phyloP scores from a whole-genome alignment of 1,140 invertebrate species.

The Macrobrachium rosenbergii region DNA sequence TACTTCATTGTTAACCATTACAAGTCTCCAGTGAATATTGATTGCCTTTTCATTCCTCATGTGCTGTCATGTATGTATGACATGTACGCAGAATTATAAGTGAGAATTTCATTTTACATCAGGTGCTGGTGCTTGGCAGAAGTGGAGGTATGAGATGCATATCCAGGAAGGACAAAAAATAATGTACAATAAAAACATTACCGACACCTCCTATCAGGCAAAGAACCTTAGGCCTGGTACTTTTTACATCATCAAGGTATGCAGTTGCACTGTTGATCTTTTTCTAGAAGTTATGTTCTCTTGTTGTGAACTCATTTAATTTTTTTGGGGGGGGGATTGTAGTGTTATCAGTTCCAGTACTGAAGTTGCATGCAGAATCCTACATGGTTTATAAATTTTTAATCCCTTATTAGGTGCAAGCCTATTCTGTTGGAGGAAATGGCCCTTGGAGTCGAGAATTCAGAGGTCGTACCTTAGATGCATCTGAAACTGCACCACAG shows the following conservation, averaged over 20 bases:
- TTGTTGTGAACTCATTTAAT: not conserved
- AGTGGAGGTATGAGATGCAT: constrained; percentile 87
- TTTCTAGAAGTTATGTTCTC: not conserved
- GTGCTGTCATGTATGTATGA: not conserved
- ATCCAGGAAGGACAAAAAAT: constrained; percentile 78
- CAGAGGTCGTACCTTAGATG: constrained; percentile 76
- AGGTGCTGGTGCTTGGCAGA: constrained; percentile 80
- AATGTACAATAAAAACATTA: constrained; percentile 67
- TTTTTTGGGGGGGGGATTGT: not conserved
- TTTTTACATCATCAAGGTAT: constrained; percentile 79
- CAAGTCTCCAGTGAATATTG: not conserved
- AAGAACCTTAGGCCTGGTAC: constrained; percentile 80
- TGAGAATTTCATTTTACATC: not conserved
- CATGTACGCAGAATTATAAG: too few relatives aligned
- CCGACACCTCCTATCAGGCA: constrained; percentile 77
- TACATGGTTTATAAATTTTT: too few relatives aligned
- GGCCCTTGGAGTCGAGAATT: constrained; percentile 73
- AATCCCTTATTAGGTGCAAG: constrained; percentile 74
- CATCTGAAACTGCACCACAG: constrained; percentile 71
- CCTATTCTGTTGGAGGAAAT: constrained; percentile 81
- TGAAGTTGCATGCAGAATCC: too few relatives aligned
- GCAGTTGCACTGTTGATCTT: not conserved
- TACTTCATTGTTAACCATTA: not conserved
- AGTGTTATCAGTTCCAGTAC: too few relatives aligned
- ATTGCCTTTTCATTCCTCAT: not conserved